A percentile compares a stretch with the other conserved stretches of the same genome.
These are phyloP conservation scores for Machimus atricapillus DNA, from an alignment of 2,888 invertebrate species.

Conservation along the genomic window DNA sequence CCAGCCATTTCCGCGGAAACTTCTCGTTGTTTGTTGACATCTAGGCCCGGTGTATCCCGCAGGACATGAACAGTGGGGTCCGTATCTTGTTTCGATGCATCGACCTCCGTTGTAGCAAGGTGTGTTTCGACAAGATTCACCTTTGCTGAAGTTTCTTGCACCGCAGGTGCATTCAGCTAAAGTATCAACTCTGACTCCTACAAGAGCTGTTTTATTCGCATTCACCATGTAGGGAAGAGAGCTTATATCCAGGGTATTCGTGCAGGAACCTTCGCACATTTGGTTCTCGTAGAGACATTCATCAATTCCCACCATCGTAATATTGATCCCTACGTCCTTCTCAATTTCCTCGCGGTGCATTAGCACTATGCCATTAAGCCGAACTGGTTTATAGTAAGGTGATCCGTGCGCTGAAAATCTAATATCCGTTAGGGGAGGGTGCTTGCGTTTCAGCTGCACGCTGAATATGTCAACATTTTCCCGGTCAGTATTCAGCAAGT, in stretches of 20 bases:
- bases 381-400: constrained; percentile 92
- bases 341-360: constrained; percentile 95
- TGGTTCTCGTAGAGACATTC: constrained; percentile 94
- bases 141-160: constrained; percentile 89
- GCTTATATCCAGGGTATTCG: constrained; percentile 89
- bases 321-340: constrained; percentile 91
- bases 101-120: constrained; percentile 96
- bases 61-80: constrained; percentile 88
- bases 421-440: constrained; percentile 89
- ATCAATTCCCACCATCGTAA: constrained; percentile 97
- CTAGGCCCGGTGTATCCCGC: constrained; percentile 93
- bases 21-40: constrained; percentile 95
- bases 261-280: constrained; percentile 96
- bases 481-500: constrained; percentile 82
- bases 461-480: constrained; percentile 97
- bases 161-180: constrained; percentile 93
- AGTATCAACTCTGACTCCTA: constrained; percentile 93
- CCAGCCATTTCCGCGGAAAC: constrained; percentile 95
- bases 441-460: constrained; percentile 85
- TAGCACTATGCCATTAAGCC: constrained; percentile 91
- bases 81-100: constrained; percentile 90
- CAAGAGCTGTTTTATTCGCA: constrained; percentile 95
- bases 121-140: constrained; percentile 86
- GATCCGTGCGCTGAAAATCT: constrained; percentile 95
- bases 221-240: constrained; percentile 94